These are phyloP conservation scores for Itoplectis maculator DNA, from an alignment of 2,888 invertebrate species.

Conservation along the genomic window DNA sequence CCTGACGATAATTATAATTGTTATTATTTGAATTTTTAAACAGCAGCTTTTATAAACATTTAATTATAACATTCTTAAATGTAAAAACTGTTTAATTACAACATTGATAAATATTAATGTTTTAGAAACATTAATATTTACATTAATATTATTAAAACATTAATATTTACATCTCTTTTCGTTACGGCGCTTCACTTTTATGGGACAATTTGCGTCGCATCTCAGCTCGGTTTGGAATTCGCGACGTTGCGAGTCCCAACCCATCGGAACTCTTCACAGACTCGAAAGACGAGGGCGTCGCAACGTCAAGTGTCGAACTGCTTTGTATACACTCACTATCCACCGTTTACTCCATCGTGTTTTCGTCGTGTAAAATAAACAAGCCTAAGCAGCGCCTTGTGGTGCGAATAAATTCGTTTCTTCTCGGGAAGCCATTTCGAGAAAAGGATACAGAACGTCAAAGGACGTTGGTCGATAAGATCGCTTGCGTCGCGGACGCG, in stretches of 20 bases:
- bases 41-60: no score
- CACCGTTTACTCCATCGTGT: not conserved
- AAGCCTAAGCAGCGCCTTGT: not conserved
- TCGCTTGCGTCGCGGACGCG: no score
- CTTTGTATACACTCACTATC: constrained; percentile 1
- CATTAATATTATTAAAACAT: no score
- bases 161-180: not conserved
- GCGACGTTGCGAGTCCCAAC: not conserved
- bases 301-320: not conserved
- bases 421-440: no score
- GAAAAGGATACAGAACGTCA: no score
- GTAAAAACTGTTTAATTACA: no score
- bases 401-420: not conserved
- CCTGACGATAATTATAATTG: not conserved
- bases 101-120: no score
- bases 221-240: not conserved
- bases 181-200: not conserved
- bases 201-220: constrained; percentile 14
- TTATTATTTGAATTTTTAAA: not conserved
- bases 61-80: no score
- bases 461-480: no score
- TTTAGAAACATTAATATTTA: not conserved
- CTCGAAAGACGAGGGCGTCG: not conserved
- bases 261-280: not conserved
- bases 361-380: not conserved